These are phyloP conservation scores for Leptothorax acervorum DNA, from an alignment of 2,888 invertebrate species.

Conservation along the genomic window DNA sequence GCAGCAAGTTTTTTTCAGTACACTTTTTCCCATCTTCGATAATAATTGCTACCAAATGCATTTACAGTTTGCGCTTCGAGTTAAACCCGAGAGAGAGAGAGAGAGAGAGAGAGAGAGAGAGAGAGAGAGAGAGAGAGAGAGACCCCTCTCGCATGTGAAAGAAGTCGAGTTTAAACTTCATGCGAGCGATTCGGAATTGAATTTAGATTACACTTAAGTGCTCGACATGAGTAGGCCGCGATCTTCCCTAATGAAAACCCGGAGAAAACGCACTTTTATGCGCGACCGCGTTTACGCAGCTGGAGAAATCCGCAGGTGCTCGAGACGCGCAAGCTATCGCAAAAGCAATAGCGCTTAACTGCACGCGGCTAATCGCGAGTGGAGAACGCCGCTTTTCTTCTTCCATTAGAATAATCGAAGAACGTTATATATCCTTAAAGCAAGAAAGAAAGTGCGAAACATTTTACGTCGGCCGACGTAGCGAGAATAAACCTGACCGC, in stretches of 20 bases:
- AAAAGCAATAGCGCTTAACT: not conserved
- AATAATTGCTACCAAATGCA: not conserved
- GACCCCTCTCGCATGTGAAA: not conserved
- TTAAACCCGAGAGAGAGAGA: not conserved
- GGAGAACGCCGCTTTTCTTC: constrained; percentile 2
- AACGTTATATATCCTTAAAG: not conserved
- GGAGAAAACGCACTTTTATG: constrained; percentile 30
- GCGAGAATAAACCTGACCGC: not conserved
- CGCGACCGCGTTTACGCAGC: constrained; percentile 27
- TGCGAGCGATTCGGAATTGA: not conserved
- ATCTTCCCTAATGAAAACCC: constrained; percentile 22
- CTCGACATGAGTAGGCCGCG: constrained; percentile 12
- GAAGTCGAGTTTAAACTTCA: not conserved
- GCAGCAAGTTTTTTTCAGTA: not conserved
- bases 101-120: not conserved
- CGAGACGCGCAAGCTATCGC: not conserved
- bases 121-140: not conserved
- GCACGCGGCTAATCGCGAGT: constrained; percentile 16
- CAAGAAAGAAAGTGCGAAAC: not conserved
- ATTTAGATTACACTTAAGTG: constrained; percentile 8
- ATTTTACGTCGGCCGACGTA: not conserved
- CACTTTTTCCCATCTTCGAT: not conserved
- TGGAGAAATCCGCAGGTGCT: constrained; percentile 33
- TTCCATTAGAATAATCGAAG: not conserved
- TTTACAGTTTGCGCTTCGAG: not conserved